These are phyloP conservation scores for Acanthopagrus latus DNA, from an alignment of 2,797 vertebrate species.

Conservation along the genomic window DNA sequence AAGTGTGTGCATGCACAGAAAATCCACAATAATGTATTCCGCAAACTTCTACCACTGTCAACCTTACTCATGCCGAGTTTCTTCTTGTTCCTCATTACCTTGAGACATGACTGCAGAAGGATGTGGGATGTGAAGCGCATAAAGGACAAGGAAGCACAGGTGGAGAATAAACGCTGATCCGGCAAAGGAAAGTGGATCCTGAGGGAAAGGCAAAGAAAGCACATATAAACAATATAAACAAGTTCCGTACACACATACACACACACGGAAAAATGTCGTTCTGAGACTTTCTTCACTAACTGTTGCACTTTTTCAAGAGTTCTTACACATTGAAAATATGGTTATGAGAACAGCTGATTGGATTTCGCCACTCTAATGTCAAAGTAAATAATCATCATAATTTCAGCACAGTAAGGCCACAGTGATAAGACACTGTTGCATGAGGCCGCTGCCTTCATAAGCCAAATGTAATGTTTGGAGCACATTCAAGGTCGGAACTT, in stretches of 20 bases:
- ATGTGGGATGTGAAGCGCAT: conserved; percentile 35
- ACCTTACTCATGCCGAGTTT: conserved; percentile 4
- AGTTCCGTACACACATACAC: neutral
- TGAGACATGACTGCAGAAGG: conserved; percentile 28
- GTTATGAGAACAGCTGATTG: neutral
- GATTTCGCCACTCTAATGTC: neutral
- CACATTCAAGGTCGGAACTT: neutral
- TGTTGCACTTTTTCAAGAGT: neutral
- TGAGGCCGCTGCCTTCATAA: neutral
- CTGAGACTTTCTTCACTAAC: conserved; percentile 11
- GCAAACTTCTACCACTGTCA: conserved; percentile 30
- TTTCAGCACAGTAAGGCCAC: neutral
- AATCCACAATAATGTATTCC: conserved; percentile 39
- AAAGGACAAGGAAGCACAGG: conserved; percentile 42
- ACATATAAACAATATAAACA: neutral
- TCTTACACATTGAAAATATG: conserved; percentile 7
- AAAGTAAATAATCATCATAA: neutral
- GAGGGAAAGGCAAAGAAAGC: conserved; percentile 25
- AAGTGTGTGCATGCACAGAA: neutral
- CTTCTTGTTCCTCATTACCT: conserved; percentile 31
- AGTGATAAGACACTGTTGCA: neutral
- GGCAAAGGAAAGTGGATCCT: conserved; percentile 32
- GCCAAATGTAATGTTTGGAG: neutral
- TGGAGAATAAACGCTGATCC: conserved; percentile 45
- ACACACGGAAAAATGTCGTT: neutral